Evolutionary conservation across 1,140 invertebrate genomes (phyloP), one percentile per base, ranked within the genome.

Genomic region (Odontomachus brunneus): DNA sequence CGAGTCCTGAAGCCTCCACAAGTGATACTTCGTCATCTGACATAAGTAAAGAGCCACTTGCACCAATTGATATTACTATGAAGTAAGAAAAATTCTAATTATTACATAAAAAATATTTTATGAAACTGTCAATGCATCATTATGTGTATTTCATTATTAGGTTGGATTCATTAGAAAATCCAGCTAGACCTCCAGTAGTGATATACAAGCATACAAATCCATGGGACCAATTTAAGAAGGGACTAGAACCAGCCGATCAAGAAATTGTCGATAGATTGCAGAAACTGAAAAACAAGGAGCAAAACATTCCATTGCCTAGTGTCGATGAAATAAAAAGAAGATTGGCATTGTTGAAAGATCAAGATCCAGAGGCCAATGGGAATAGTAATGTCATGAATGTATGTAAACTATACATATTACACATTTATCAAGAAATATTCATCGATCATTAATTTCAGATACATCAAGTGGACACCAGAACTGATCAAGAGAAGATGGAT

Each of bases 291-390:
- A 91, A 88, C 0, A 88, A 91, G 12, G 91, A 94, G 66, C 88
- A 86, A 14, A 87, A 89, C 17, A 19, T 55, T 19, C 33, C 89
- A 24, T 80, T 90, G 48, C 91, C 91, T 7, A 93, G 91, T 44
- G 88, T 92, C 9, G 92, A 93, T 65, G 93, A 94, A 83, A 94
- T 94, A 73, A 91, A 89, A 48, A 85, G 89, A 83, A 91, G 93
- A 88, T 84, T 94, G n/a, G 92, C 92, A 26, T 65, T 91, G 15
- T 82, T 94, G 19, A 94, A 92, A 78, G 91, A 93, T 73, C 86
- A 92, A 84, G 82, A 91, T 76, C 85, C 87, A n/a, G 89, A 92
- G 33, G 73, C 65, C 26, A 29, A 19, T 69, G 65, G 51, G 66
- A 69, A 44, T 44, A 49, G 51, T 48, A 74, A 81, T 49, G 53